Evolutionary conservation across 2,113 vertebrate species (phyloP).

Genomic region (Apteryx owenii): DNA sequence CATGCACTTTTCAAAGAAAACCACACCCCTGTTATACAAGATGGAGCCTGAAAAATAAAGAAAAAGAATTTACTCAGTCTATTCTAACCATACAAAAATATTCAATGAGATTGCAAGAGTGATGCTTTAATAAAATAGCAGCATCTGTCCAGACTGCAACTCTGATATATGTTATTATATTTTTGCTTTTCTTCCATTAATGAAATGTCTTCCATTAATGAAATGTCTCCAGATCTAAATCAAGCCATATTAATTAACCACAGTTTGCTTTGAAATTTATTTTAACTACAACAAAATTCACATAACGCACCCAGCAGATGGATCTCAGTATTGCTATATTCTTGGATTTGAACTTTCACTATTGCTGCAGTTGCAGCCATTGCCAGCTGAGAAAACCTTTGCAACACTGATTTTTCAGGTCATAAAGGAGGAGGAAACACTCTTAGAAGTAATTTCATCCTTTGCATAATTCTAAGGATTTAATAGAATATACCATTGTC

Average conservation of each 20-base stretch:
- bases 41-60: neutral
- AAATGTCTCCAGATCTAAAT: neutral
- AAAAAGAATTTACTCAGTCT: neutral
- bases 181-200: neutral
- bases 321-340: neutral
- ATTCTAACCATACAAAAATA: neutral
- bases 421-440: neutral
- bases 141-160: neutral
- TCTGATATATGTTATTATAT: neutral
- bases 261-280: neutral
- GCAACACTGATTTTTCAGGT: neutral
- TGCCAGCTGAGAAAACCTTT: neutral
- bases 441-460: neutral
- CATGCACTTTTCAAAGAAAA: neutral
- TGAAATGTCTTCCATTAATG: neutral
- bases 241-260: neutral
- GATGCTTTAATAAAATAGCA: neutral
- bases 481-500: slow-evolving; percentile 21
- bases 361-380: neutral
- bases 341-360: neutral
- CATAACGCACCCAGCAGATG: neutral
- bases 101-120: neutral
- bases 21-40: neutral
- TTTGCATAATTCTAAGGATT: neutral
- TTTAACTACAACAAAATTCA: neutral